A percentile compares a stretch with the other conserved stretches of the same genome.
phyloP scores from a whole-genome alignment of 2,888 invertebrate genomes.

The Caenorhabditis zanzibari region DNA sequence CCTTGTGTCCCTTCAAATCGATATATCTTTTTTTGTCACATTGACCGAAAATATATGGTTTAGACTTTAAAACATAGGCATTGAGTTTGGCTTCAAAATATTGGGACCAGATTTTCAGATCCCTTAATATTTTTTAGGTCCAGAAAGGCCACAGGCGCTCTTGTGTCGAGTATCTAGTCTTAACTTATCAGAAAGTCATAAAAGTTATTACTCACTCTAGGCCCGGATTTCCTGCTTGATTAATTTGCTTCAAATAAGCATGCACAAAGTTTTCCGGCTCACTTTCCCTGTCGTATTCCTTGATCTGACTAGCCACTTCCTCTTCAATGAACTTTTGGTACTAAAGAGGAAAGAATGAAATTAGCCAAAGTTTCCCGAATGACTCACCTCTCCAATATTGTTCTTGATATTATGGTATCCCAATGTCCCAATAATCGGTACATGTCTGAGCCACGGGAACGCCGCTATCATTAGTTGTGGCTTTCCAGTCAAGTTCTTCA shows the following conservation, averaged over 20 bases:
- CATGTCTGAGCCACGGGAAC: constrained; percentile 50
- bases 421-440: constrained; percentile 60
- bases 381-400: constrained; percentile 33
- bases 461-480: constrained; percentile 7
- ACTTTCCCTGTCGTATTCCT: constrained; percentile 39
- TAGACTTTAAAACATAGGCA: no score
- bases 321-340: constrained; percentile 47
- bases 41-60: no score
- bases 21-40: no score
- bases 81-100: no score
- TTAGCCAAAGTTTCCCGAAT: no score
- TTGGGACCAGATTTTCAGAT: no score
- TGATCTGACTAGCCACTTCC: constrained; percentile 38
- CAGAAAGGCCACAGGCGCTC: no score
- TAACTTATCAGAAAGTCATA: no score
- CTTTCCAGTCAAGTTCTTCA: constrained; percentile 17
- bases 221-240: background rate
- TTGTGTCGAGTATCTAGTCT: no score
- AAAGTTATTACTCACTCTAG: constrained; percentile 52
- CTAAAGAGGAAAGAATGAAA: constrained; percentile 13
- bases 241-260: constrained; percentile 62
- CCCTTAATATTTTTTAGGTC: no score
- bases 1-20: no score
- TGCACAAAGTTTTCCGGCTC: constrained; percentile 38
- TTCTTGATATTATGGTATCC: constrained; percentile 36